Evolutionary conservation across 1,140 invertebrate genomes (phyloP).

Genomic region (Procambarus virginalis): DNA sequence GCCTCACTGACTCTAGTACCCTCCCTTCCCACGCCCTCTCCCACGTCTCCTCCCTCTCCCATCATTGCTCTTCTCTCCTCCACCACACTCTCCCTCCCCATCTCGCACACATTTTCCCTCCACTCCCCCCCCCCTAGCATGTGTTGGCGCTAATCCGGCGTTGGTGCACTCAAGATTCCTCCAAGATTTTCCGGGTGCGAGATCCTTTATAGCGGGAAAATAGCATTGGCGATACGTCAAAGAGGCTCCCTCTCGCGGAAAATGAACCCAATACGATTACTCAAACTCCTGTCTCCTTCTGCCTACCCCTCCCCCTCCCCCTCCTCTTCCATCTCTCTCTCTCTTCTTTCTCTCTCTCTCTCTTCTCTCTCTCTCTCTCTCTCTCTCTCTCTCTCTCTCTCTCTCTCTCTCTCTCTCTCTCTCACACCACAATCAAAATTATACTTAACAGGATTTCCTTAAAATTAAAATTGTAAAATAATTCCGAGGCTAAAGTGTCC

Average conservation of each 20-base stretch:
- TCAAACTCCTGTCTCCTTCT: not conserved
- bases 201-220: constrained; percentile 30
- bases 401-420: too few relatives aligned
- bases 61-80: not conserved
- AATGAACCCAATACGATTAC: constrained; percentile 26
- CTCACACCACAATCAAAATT: too few relatives aligned
- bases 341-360: constrained; percentile 8
- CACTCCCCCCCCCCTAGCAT: not conserved
- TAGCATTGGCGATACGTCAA: constrained; percentile 42
- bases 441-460: too few relatives aligned
- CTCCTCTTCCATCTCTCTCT: not conserved
- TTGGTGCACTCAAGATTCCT: constrained; percentile 31
- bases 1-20: too few relatives aligned
- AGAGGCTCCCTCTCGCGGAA: not conserved
- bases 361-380: not conserved
- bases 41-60: not conserved
- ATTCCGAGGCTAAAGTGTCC: too few relatives aligned
- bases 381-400: not conserved
- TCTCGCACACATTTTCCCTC: not conserved
- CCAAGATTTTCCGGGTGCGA: constrained; percentile 25
- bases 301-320: not conserved
- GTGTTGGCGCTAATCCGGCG: constrained; percentile 4
- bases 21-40: not conserved
- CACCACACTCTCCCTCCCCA: not conserved
- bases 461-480: too few relatives aligned